These are phyloP conservation scores for Oreohelix idahoensis DNA, from an alignment of 1,140 invertebrate genomes.

Conservation along the genomic window DNA sequence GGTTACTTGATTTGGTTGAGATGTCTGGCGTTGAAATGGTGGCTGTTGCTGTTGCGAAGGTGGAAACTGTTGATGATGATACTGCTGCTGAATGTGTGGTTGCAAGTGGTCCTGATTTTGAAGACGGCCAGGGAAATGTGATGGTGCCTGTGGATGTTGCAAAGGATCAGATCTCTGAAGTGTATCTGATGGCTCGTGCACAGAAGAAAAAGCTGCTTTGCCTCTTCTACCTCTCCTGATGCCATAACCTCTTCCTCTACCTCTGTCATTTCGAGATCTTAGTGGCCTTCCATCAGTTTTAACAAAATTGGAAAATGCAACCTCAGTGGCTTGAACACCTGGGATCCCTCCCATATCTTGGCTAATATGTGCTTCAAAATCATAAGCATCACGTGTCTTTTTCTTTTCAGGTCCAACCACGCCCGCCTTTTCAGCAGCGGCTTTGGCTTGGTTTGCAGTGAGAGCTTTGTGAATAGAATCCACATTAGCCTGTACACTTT, in stretches of 20 bases:
- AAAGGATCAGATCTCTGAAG: neutral
- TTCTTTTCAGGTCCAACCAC: constrained; percentile 25
- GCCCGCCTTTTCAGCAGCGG: constrained; percentile 32
- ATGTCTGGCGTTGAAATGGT: neutral
- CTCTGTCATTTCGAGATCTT: constrained; percentile 14
- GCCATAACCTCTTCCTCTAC: constrained; percentile 32
- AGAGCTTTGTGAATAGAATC: constrained; percentile 36
- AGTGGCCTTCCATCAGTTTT: neutral
- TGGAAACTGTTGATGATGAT: neutral
- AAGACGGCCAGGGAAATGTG: neutral
- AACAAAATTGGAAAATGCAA: neutral
- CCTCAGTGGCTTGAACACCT: neutral
- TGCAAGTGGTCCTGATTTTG: constrained; percentile 9
- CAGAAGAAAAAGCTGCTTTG: constrained; percentile 23
- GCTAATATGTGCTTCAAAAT: constrained; percentile 47
- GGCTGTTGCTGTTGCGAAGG: constrained; percentile 15
- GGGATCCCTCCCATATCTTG: constrained; percentile 25
- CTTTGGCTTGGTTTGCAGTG: constrained; percentile 25
- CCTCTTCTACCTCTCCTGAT: constrained; percentile 39
- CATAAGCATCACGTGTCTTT: constrained; percentile 48
- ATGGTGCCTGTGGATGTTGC: neutral
- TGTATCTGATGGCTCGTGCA: neutral
- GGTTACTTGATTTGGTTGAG: neutral
- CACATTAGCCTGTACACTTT: constrained; percentile 34
- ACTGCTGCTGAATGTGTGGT: neutral